Conservation (phyloP, 2,888 invertebrate genomes). For the Papilio demoleus region DNA sequence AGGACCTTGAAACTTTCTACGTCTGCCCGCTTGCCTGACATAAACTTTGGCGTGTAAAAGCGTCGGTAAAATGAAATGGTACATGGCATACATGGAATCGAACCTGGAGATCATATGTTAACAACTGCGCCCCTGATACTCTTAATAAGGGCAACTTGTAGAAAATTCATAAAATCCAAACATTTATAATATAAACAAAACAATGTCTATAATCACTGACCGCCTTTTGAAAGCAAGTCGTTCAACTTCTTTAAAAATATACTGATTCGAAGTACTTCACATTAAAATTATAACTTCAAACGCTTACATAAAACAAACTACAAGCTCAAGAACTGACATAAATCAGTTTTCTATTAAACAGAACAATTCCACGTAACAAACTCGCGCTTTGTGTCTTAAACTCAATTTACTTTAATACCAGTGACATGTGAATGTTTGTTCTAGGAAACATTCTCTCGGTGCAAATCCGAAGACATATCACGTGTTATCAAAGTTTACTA, state of each 20-base stretch:
- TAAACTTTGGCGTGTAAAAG: too few relatives aligned
- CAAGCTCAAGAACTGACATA: slow-evolving; percentile 10
- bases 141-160: too few relatives aligned
- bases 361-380: slow-evolving; percentile 18
- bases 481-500: slow-evolving; percentile 40
- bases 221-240: too few relatives aligned
- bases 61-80: too few relatives aligned
- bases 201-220: too few relatives aligned
- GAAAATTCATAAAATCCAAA: too few relatives aligned
- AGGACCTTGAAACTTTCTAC: too few relatives aligned
- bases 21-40: too few relatives aligned
- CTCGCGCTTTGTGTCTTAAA: slow-evolving; percentile 23
- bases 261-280: background rate
- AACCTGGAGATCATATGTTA: too few relatives aligned
- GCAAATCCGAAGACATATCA: slow-evolving; percentile 18
- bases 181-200: too few relatives aligned
- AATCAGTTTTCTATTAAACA: slow-evolving; percentile 33
- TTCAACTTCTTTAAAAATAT: background rate
- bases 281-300: background rate
- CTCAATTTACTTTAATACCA: slow-evolving; percentile 30
- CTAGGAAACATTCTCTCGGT: slow-evolving; percentile 6
- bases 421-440: slow-evolving; percentile 29
- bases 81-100: too few relatives aligned
- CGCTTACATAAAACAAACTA: slow-evolving; percentile 14
- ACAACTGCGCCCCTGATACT: too few relatives aligned